Percentiles rank a stretch among this genome's conserved stretches.
Evolutionary conservation across 2,888 invertebrate species (phyloP).

Genomic region (Cephus rjabovi): DNA sequence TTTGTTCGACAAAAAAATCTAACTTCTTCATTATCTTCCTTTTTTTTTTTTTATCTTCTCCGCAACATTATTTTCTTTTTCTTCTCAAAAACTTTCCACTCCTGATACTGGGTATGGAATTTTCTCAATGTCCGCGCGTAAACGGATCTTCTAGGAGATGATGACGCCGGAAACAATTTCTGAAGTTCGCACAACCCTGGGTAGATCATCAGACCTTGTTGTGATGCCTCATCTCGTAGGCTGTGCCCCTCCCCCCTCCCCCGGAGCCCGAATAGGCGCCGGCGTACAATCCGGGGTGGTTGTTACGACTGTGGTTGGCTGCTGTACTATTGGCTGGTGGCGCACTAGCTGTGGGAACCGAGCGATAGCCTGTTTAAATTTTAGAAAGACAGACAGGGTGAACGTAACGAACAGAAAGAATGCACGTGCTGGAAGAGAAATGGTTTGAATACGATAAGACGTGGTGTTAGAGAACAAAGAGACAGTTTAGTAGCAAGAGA

Average conservation of each 20-base stretch:
- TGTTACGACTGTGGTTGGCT: constrained; percentile 67
- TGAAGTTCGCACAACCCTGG: constrained; percentile 40
- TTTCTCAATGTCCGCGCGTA: neutral
- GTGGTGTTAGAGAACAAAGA: neutral
- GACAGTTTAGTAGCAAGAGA: neutral
- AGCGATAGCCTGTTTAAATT: constrained; percentile 65
- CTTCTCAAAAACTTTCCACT: neutral
- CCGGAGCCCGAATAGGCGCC: constrained; percentile 75
- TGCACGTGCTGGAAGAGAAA: neutral
- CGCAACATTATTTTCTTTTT: neutral
- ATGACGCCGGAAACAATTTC: neutral
- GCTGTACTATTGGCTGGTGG: constrained; percentile 68
- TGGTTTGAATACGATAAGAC: neutral
- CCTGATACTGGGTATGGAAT: neutral
- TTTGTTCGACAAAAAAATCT: neutral
- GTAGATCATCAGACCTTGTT: constrained; percentile 75
- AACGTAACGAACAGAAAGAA: neutral
- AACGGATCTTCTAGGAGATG: neutral
- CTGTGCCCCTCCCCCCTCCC: constrained; percentile 66
- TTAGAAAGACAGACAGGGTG: constrained; percentile 36
- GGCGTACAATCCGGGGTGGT: constrained; percentile 76
- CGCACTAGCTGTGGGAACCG: constrained; percentile 66
- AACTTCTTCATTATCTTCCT: neutral
- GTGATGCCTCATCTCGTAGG: constrained; percentile 80
- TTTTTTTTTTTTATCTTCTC: no score